Evolutionary conservation across 2,797 vertebrate genomes (phyloP).

Genomic region (Cuniculus paca): DNA sequence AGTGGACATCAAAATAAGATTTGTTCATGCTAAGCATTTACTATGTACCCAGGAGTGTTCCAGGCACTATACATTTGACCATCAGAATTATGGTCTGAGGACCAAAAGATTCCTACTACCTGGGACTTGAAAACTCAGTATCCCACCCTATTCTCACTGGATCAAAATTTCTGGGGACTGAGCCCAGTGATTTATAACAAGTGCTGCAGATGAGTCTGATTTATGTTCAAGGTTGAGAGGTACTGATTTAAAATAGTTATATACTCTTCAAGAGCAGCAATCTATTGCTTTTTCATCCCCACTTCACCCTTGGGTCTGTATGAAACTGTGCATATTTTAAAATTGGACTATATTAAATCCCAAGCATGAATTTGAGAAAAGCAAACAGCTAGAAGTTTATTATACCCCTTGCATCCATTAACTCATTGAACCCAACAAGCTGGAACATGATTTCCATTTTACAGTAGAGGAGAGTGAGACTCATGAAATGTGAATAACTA

Average conservation of each 20-base stretch:
- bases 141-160: not conserved
- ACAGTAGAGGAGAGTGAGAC: not conserved
- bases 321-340: not conserved
- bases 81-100: not conserved
- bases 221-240: not conserved
- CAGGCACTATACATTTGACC: not conserved
- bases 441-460: not conserved
- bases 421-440: not conserved
- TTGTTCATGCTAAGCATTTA: not conserved
- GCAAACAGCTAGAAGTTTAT: not conserved
- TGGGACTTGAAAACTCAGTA: not conserved
- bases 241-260: not conserved
- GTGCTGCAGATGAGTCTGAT: not conserved
- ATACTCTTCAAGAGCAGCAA: not conserved
- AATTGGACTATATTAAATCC: not conserved
- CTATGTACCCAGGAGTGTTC: not conserved
- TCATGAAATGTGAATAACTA: not conserved
- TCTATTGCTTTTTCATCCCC: not conserved
- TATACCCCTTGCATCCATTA: not conserved
- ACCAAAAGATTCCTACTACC: not conserved
- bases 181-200: not conserved
- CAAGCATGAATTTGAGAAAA: conserved; percentile 11
- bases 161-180: not conserved
- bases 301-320: not conserved
- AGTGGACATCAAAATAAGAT: not conserved